Conservation (phyloP, 2,797 vertebrate species). For the Chaenodraco wilsoni region DNA sequence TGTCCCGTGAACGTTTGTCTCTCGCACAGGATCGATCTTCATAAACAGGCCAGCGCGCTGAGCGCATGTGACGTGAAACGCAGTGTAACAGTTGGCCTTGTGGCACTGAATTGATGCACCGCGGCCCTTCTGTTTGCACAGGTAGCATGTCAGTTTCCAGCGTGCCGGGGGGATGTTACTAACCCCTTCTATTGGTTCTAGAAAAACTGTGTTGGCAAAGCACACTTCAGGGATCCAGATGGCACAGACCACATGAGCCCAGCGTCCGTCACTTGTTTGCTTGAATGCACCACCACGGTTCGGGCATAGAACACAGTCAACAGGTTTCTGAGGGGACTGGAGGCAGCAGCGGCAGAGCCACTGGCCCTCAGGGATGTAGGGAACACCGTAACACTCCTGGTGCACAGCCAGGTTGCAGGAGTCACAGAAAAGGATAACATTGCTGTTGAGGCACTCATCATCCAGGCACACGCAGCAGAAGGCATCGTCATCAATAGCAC, state of each 20-base stretch:
- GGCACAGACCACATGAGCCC: conserved; percentile 97
- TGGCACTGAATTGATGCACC: conserved; percentile 98
- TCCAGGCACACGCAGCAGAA: conserved; percentile 98
- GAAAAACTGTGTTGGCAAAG: conserved; percentile 97
- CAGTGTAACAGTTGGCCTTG: conserved; percentile 98
- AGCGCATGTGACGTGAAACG: conserved; percentile 97
- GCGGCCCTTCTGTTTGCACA: conserved; percentile 95
- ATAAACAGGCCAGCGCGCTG: conserved; percentile 96
- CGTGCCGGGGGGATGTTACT: conserved; percentile 93
- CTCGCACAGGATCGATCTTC: conserved; percentile 97
- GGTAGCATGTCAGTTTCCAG: conserved; percentile 96
- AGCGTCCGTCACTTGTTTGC: conserved; percentile 94
- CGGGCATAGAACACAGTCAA: conserved; percentile 95
- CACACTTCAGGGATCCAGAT: conserved; percentile 99
- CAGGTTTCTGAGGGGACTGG: conserved; percentile 91
- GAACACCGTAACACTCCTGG: conserved; percentile 98
- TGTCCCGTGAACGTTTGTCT: conserved; percentile 92
- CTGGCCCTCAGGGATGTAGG: conserved; percentile 97
- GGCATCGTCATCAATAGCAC: conserved; percentile 92
- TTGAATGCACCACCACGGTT: conserved; percentile 98
- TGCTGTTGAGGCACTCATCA: conserved; percentile 98
- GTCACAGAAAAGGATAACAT: conserved; percentile 97
- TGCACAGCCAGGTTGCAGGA: conserved; percentile 98
- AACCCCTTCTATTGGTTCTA: conserved; percentile 97
- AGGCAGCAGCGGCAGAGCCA: conserved; percentile 98